Evolutionary conservation across 2,797 vertebrate genomes (phyloP).

Genomic region (Poeciliopsis turneri): DNA sequence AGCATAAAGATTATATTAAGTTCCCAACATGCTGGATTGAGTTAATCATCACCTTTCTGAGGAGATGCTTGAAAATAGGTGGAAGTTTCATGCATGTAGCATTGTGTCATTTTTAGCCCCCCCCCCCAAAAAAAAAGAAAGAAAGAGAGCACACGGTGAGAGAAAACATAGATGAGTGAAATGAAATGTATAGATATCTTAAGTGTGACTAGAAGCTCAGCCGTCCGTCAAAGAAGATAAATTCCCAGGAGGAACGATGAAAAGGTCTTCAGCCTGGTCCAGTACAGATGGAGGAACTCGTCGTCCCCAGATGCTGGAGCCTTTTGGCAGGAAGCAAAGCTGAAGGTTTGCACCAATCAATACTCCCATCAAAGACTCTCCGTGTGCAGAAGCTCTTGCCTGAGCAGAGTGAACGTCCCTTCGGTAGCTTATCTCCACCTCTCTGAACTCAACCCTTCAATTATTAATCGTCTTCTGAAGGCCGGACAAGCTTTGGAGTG

Average conservation of each 20-base stretch:
- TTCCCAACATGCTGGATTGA: neutral
- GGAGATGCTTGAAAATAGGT: neutral
- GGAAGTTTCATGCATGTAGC: neutral
- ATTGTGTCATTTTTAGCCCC: neutral
- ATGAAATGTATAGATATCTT: slow-evolving; percentile 32
- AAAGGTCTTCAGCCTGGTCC: neutral
- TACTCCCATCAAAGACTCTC: neutral
- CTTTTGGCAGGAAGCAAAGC: slow-evolving; percentile 1
- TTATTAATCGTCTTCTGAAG: slow-evolving; percentile 44
- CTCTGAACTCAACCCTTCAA: slow-evolving; percentile 36
- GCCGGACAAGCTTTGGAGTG: slow-evolving; percentile 9
- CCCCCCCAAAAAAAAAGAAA: too few species aligned
- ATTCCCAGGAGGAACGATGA: slow-evolving; percentile 14
- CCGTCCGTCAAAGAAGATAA: slow-evolving; percentile 22
- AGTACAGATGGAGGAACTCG: neutral
- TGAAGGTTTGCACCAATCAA: slow-evolving; percentile 12
- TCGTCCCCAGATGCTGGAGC: neutral
- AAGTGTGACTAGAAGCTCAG: slow-evolving; percentile 28
- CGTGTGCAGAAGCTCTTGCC: slow-evolving; percentile 1
- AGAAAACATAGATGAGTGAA: neutral
- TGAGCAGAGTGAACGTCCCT: slow-evolving; percentile 13
- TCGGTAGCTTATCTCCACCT: slow-evolving; percentile 25
- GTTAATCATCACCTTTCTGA: neutral
- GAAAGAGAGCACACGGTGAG: neutral
- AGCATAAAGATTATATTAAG: neutral